A percentile compares a stretch with the other conserved stretches of the same genome.
phyloP scores from a whole-genome alignment of 1,140 invertebrate species.

The Caenorhabditis remanei region DNA sequence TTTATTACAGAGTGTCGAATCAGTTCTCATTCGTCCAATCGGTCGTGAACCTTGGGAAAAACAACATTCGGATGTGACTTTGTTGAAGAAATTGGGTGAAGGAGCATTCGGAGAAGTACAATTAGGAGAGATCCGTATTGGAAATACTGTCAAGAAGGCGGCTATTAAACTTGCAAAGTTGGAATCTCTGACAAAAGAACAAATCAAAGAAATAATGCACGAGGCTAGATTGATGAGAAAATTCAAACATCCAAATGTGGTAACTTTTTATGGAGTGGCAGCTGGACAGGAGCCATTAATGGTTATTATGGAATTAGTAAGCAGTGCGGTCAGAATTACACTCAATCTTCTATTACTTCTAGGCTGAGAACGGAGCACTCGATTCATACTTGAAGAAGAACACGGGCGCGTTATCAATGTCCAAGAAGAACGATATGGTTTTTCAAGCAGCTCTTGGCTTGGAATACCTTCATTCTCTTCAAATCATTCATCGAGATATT shows the following conservation, averaged over 20 bases:
- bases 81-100: slow-evolving; percentile 52
- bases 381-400: slow-evolving; percentile 71
- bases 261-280: slow-evolving; percentile 93
- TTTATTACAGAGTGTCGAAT: neutral
- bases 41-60: slow-evolving; percentile 44
- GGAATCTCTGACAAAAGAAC: slow-evolving; percentile 63
- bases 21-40: slow-evolving; percentile 3
- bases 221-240: slow-evolving; percentile 90
- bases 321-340: too few relatives aligned
- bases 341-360: neutral
- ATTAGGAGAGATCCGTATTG: slow-evolving; percentile 27
- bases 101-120: slow-evolving; percentile 58
- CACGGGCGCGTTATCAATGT: neutral
- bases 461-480: slow-evolving; percentile 93
- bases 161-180: slow-evolving; percentile 61
- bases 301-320: slow-evolving; percentile 93
- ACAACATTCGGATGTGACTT: slow-evolving; percentile 42
- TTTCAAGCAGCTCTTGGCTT: slow-evolving; percentile 82
- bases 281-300: slow-evolving; percentile 97
- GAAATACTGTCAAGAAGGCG: slow-evolving; percentile 35
- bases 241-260: slow-evolving; percentile 93
- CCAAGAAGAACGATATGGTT: slow-evolving; percentile 37
- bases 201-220: slow-evolving; percentile 66
- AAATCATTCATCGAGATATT: slow-evolving; percentile 95
- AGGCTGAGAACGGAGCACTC: slow-evolving; percentile 78